Percentiles rank a stretch among this genome's conserved stretches.
Evolutionary conservation across 2,888 invertebrate genomes (phyloP).

Genomic region (Neuroscelio doddi): DNA sequence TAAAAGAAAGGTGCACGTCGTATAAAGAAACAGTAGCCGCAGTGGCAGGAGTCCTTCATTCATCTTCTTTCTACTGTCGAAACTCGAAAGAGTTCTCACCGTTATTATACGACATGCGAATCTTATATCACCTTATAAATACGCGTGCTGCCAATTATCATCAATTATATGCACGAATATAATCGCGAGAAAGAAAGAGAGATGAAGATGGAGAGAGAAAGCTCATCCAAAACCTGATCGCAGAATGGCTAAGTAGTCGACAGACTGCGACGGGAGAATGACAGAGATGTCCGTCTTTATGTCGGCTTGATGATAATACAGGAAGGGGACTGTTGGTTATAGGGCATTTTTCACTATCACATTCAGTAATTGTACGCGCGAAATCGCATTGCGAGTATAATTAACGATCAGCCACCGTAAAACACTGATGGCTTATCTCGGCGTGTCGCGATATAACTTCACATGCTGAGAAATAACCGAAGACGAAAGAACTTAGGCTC

Average conservation of each 20-base stretch:
- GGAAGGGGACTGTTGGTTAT: neutral
- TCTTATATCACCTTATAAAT: constrained; percentile 24
- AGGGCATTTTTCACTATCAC: neutral
- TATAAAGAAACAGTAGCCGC: no score
- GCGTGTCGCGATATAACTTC: constrained; percentile 30
- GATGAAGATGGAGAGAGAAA: no score
- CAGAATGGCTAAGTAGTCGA: neutral
- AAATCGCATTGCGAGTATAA: constrained; percentile 41
- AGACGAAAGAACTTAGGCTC: constrained; percentile 31
- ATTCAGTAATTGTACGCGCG: constrained; percentile 1
- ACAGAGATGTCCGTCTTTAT: constrained; percentile 1
- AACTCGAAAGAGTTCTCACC: neutral
- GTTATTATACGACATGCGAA: neutral
- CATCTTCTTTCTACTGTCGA: neutral
- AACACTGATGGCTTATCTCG: constrained; percentile 16
- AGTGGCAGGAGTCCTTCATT: neutral
- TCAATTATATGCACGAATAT: constrained; percentile 47
- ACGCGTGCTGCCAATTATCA: constrained; percentile 48
- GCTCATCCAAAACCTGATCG: constrained; percentile 2
- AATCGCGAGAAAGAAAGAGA: neutral
- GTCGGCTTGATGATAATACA: neutral
- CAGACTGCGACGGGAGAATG: neutral
- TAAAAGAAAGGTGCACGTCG: no score
- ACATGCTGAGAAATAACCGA: constrained; percentile 34
- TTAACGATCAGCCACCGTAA: constrained; percentile 34